Evolutionary conservation across 2,113 vertebrate genomes (phyloP), one percentile per base, ranked within the genome.

Genomic region (Neofelis nebulosa): DNA sequence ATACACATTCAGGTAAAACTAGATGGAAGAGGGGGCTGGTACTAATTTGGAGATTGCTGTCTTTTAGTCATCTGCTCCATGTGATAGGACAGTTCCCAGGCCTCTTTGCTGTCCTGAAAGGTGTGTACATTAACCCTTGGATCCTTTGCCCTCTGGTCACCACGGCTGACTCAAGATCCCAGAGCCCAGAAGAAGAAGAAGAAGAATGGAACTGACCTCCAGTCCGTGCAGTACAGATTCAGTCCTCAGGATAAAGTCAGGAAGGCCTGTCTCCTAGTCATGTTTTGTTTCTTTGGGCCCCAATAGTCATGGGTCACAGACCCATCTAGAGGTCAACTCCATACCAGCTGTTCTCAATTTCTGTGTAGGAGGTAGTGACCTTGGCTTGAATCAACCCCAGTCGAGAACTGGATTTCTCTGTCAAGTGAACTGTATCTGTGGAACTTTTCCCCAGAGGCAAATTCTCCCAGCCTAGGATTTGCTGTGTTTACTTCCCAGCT

Each of bases 341-440:
- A 41, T 5, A 9, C 55, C 87, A 92, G 69, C 96, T 96, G 96
- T 63, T 95, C 82, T 97, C 76, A 71, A n/a, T 97, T 90, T 96
- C 80, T 92, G 52, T 65, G 21, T 41, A 83, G 69, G 85, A 83
- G 36, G 84, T 45, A 65, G 69, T 27, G 36, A 92, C 93, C 94
- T 94, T 41, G 74, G 48, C 66, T 61, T 45, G 69, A 86, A 23
- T 89, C 82, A 23, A 27, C 52, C 65, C 29, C 50, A 5, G 8
- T 4, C 41, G 80, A 97, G 80, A 71, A 45, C 27, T 41, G 29
- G 81, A 71, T 94, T 89, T 65, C 38, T 87, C 73, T 85, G 68
- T 95, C 63, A 45, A 19, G 31, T 45, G 79, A 81, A 31, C 36
- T 92, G 11, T 66, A 41, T 69, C 52, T 89, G 71, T 11, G 16